phyloP scores from a whole-genome alignment of 2,888 invertebrate species.

The Philonicus albiceps region DNA sequence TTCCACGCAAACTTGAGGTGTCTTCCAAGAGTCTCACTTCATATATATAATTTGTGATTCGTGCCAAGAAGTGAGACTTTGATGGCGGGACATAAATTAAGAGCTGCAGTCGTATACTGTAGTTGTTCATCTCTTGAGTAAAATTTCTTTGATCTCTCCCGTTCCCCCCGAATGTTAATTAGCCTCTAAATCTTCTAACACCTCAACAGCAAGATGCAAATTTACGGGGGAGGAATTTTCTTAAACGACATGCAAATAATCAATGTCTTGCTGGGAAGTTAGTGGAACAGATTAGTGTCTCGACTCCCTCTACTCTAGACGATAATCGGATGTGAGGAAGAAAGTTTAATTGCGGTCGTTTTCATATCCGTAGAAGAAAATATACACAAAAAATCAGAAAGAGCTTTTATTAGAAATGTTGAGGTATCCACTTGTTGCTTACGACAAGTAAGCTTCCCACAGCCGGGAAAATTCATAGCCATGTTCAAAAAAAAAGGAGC shows the following conservation, averaged over 20 bases:
- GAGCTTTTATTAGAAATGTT: neutral
- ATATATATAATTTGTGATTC: neutral
- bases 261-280: neutral
- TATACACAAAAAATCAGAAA: neutral
- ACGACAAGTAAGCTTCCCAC: neutral
- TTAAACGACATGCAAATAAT: neutral
- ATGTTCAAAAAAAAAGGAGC: neutral
- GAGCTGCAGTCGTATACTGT: neutral
- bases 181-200: neutral
- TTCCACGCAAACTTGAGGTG: neutral
- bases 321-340: neutral
- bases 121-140: neutral
- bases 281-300: neutral
- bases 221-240: neutral
- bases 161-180: neutral
- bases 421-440: neutral
- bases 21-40: neutral
- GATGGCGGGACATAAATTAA: neutral
- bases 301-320: neutral
- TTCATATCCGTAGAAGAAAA: neutral
- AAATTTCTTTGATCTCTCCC: neutral
- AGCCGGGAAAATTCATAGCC: neutral
- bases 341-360: neutral
- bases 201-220: neutral
- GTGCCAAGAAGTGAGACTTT: neutral